phyloP scores from a whole-genome alignment of 2,888 invertebrate genomes.

The Drosophila meridionalis region DNA sequence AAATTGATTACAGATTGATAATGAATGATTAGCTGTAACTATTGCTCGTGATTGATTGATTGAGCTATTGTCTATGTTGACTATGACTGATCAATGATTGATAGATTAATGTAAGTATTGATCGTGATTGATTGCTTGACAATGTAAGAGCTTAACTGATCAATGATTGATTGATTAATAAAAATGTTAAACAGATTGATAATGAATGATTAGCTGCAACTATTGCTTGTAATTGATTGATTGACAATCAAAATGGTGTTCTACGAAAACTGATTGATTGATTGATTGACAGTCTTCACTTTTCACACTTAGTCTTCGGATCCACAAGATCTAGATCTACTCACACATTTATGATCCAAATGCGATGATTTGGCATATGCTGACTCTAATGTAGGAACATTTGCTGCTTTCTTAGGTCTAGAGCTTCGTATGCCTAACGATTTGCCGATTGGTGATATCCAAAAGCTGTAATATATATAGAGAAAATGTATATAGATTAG shows the following conservation, averaged over 20 bases:
- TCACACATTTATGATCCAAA: conserved; percentile 92
- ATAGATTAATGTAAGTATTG: not conserved
- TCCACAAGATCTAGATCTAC: conserved; percentile 27
- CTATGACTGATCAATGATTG: not conserved
- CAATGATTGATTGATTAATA: not conserved
- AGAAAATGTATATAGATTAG: conserved; percentile 2
- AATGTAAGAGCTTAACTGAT: not conserved
- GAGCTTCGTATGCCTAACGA: conserved; percentile 93
- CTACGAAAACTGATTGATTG: not conserved
- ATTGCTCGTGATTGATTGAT: not conserved
- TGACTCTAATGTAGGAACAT: conserved; percentile 91
- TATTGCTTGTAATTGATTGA: not conserved
- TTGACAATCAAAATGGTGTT: not conserved
- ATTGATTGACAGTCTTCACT: not conserved
- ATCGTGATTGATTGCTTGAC: not conserved
- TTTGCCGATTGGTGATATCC: conserved; percentile 92
- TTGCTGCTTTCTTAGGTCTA: conserved; percentile 90
- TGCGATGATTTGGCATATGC: conserved; percentile 89
- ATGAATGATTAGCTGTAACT: not conserved
- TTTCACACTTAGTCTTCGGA: not conserved
- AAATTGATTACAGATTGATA: not conserved
- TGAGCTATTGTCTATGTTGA: not conserved
- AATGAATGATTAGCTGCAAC: not conserved
- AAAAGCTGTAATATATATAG: conserved; percentile 86
- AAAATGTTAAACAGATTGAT: not conserved